These are phyloP conservation scores for Neotragus moschatus DNA, from an alignment of 2,113 vertebrate species.

Conservation along the genomic window DNA sequence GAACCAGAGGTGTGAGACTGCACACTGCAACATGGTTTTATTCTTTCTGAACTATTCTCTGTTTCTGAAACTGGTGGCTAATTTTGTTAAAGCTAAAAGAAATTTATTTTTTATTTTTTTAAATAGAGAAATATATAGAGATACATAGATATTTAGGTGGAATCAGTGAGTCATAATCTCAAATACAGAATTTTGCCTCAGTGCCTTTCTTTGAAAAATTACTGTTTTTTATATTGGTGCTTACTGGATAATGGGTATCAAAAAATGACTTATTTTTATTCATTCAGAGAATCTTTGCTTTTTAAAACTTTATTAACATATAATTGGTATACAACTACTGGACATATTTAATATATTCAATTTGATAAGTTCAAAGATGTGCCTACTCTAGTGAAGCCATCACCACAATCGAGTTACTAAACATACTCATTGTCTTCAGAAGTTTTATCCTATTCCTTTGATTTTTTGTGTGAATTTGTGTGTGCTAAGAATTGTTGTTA, in stretches of 20 bases:
- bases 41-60: not conserved
- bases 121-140: not conserved
- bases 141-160: not conserved
- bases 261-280: not conserved
- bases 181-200: not conserved
- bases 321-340: not conserved
- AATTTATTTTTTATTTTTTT: not conserved
- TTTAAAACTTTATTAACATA: not conserved
- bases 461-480: not conserved
- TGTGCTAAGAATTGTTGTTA: not conserved
- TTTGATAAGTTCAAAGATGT: not conserved
- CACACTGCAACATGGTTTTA: not conserved
- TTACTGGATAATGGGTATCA: fast-evolving
- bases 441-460: not conserved
- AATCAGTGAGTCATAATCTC: not conserved
- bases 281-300: not conserved
- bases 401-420: not conserved
- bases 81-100: not conserved
- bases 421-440: not conserved
- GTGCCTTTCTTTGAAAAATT: not conserved
- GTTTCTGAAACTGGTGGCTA: not conserved
- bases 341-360: not conserved
- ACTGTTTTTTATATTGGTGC: not conserved
- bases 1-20: not conserved
- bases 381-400: not conserved